Percentiles rank a stretch among this genome's conserved stretches.
phyloP scores from a whole-genome alignment of 2,113 vertebrate species.

The Tenebrosternarchus preto region DNA sequence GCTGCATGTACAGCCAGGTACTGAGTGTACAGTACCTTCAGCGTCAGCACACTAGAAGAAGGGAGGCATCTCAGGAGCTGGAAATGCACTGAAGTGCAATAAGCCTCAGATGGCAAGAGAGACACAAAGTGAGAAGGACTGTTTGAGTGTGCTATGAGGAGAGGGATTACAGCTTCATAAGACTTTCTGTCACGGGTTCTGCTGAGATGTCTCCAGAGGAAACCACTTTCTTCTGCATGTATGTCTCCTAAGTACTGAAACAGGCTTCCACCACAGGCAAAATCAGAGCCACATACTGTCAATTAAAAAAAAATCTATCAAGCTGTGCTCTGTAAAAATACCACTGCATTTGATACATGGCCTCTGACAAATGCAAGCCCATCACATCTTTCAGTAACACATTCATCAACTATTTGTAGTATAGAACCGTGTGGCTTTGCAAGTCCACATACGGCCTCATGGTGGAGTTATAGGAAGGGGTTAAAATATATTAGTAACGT shows the following conservation, averaged over 20 bases:
- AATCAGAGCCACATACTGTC: background rate
- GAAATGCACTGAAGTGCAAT: background rate
- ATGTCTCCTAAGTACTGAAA: background rate
- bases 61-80: background rate
- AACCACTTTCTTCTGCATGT: background rate
- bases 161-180: constrained; percentile 11
- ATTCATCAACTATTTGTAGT: too few relatives aligned
- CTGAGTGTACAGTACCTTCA: background rate
- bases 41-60: background rate
- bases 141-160: background rate
- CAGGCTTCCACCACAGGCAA: background rate
- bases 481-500: too few relatives aligned
- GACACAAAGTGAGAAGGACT: background rate
- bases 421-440: too few relatives aligned
- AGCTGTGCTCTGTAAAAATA: background rate
- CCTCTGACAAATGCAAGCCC: too few relatives aligned
- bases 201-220: background rate
- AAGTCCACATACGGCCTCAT: too few relatives aligned
- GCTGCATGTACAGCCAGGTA: background rate
- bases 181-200: background rate
- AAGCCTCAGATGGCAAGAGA: background rate
- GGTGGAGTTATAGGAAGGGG: too few relatives aligned
- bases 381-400: too few relatives aligned
- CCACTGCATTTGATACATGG: background rate
- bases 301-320: background rate